Percentiles rank a stretch among this genome's conserved stretches.
Evolutionary conservation across 2,113 vertebrate genomes (phyloP).

Genomic region (Myrmecobius fasciatus): DNA sequence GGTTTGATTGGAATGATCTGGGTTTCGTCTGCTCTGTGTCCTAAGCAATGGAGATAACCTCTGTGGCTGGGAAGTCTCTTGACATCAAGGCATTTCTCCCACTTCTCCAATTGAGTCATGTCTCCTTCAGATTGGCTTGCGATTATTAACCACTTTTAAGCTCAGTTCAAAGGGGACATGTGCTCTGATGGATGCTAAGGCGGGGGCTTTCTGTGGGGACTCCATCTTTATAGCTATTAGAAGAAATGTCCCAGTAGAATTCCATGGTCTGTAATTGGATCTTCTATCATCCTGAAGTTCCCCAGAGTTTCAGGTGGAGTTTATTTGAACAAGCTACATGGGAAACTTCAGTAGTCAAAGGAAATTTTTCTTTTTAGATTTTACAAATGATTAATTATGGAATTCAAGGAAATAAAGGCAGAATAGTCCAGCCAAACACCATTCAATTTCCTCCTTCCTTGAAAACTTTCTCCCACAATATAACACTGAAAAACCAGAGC

Average conservation of each 20-base stretch:
- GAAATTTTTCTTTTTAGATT: conserved; percentile 10
- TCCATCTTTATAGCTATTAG: neutral
- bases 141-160: neutral
- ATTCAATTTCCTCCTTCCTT: neutral
- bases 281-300: conserved; percentile 3
- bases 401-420: neutral
- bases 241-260: neutral
- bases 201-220: neutral
- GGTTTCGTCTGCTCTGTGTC: neutral
- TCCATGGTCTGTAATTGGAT: neutral
- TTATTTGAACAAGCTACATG: neutral
- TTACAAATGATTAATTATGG: conserved; percentile 20
- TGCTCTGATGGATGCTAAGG: neutral
- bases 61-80: neutral
- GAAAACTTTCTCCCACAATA: neutral
- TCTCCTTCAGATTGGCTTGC: neutral
- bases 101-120: neutral
- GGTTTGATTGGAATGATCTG: neutral
- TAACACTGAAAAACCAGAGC: neutral
- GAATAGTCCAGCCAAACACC: neutral
- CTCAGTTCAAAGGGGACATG: neutral
- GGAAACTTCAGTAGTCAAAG: conserved; percentile 17
- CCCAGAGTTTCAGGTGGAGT: conserved; percentile 23
- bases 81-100: neutral
- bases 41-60: neutral